Evolutionary conservation across 2,888 invertebrate genomes (phyloP), one percentile per base, ranked within the genome.

Genomic region (Ischnura elegans): DNA sequence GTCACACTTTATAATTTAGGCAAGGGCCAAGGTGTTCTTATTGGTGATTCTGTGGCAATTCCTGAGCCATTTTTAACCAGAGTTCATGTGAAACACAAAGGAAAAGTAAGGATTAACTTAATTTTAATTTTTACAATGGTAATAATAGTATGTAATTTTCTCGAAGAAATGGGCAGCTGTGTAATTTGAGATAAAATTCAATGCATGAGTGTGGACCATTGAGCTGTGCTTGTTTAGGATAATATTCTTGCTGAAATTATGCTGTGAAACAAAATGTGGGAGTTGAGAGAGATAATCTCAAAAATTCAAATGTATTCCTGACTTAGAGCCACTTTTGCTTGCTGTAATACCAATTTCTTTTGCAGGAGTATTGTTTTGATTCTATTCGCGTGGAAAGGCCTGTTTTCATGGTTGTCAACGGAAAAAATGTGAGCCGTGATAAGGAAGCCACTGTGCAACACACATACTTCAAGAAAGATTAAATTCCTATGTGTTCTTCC

Each of bases 1-100:
- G 98, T 98, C 94, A 98, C 98, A 0, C 97, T 98, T 87, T 99
- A 98, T 96, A 98, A 99, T 96, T 97, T 98, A 96, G 98, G 98
- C 13, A 97, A 97, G 95, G 98, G 98, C 0, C 97, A 97, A 95
- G 98, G 98, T 85, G 97, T 98, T 93, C 98, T 98, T 94, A 98
- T 98, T 94, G 98, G 98, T 0, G 98, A 99, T 96, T 97, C 97
- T 47, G 97, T 99, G 25, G 98, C 98, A 16, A 97, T 98, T 94
- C 98, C 98, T 0, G 98, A 98, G 95, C 98, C 98, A 0, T 96
- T 96, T 95, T 95, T 98, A 76, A 96, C 97, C 66, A 95, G 96
- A 93, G 97, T 98, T 46, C 96, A 97, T 94, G 97, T 97, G 95
- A 96, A 96, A 93, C 97, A 97, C 95, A 96, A 96, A 94, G 96